phyloP scores from a whole-genome alignment of 2,888 invertebrate species.

The Anagyrus pseudococci region DNA sequence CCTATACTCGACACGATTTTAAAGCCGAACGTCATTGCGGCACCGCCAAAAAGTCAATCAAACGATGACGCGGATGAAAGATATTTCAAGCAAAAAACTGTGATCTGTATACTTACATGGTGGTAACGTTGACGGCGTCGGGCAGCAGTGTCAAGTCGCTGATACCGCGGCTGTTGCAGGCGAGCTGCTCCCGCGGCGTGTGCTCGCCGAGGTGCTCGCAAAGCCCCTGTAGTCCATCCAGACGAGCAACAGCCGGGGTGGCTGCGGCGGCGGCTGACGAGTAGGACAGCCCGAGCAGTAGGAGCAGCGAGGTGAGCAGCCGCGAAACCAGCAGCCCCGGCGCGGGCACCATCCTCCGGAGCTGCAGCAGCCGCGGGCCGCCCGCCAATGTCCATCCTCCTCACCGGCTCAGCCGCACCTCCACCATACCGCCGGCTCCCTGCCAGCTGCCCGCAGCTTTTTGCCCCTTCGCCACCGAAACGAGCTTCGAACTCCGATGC shows the following conservation, averaged over 20 bases:
- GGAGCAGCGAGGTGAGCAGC: neutral
- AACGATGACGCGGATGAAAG: neutral
- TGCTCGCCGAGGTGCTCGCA: constrained; percentile 10
- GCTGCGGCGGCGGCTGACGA: neutral
- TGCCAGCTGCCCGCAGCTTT: neutral
- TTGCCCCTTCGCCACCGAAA: no score
- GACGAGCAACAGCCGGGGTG: neutral
- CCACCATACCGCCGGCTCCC: neutral
- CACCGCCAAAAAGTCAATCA: no score
- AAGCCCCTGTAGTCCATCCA: neutral
- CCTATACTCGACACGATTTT: no score
- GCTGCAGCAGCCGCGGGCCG: constrained; percentile 10
- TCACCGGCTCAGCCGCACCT: constrained; percentile 11
- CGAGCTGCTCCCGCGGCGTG: constrained; percentile 13
- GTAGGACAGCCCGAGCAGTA: neutral
- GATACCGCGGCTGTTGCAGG: constrained; percentile 21
- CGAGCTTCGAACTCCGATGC: no score
- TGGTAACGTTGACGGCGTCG: constrained; percentile 22
- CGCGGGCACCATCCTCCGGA: constrained; percentile 33
- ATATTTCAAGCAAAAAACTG: no score
- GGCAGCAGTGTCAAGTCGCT: constrained; percentile 4
- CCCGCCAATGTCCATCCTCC: constrained; percentile 27
- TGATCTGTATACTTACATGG: constrained; percentile 34
- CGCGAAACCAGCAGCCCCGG: neutral
- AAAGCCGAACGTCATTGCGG: no score